phyloP scores from a whole-genome alignment of 2,888 invertebrate genomes.

The Agriopis leucophaearia region DNA sequence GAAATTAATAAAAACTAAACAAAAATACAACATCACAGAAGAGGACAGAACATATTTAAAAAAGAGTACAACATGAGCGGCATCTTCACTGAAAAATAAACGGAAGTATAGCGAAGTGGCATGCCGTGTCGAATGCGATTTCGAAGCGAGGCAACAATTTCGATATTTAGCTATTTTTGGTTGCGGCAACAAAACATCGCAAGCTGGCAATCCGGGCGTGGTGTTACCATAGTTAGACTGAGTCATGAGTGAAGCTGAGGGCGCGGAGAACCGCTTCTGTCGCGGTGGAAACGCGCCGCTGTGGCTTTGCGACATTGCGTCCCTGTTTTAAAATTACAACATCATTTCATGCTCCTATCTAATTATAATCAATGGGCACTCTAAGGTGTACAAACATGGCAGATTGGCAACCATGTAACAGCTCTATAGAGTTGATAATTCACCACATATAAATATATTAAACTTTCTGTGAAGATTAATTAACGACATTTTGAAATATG shows the following conservation, averaged over 20 bases:
- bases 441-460: not conserved
- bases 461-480: not conserved
- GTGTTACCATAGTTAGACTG: constrained; percentile 82
- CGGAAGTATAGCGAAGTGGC: constrained; percentile 8
- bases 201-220: constrained; percentile 57
- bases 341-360: not conserved
- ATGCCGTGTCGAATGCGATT: constrained; percentile 30
- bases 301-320: constrained; percentile 83
- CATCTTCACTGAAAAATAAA: not conserved
- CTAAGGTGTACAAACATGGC: not conserved
- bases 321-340: constrained; percentile 62
- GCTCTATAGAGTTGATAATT: too few relatives aligned
- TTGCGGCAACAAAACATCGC: constrained; percentile 45
- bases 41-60: constrained; percentile 15
- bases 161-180: constrained; percentile 17
- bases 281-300: constrained; percentile 78
- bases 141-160: constrained; percentile 42
- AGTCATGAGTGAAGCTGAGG: constrained; percentile 73
- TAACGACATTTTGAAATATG: not conserved
- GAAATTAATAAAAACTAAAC: constrained; percentile 21
- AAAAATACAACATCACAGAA: constrained; percentile 17
- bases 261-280: constrained; percentile 58
- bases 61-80: constrained; percentile 1
- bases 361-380: not conserved
- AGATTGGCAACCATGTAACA: not conserved